Evolutionary conservation across 1,140 invertebrate species (phyloP).

Genomic region (Anastrepha obliqua): DNA sequence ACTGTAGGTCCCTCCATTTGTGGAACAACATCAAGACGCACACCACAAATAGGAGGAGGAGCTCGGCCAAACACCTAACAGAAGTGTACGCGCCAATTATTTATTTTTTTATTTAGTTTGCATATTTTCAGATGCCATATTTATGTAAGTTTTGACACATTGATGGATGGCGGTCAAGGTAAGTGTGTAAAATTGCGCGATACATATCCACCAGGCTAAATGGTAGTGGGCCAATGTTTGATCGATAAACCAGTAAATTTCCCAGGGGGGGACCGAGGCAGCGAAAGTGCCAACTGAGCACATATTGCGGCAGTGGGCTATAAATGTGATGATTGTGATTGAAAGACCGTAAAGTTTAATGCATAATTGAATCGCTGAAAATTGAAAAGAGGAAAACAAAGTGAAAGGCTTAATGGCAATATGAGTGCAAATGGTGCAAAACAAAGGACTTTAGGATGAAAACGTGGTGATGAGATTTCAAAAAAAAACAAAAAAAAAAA

Average conservation of each 20-base stretch:
- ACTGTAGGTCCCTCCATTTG: too few relatives aligned
- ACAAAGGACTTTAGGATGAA: too few relatives aligned
- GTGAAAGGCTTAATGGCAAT: too few relatives aligned
- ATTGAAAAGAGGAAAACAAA: background rate
- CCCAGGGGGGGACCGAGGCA: background rate
- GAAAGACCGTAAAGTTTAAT: background rate
- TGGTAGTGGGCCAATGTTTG: slow-evolving; percentile 23
- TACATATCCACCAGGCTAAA: background rate
- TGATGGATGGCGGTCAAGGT: slow-evolving; percentile 37
- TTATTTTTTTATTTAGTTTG: too few relatives aligned
- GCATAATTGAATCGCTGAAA: background rate
- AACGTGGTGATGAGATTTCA: too few relatives aligned
- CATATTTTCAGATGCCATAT: background rate
- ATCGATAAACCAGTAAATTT: slow-evolving; percentile 38
- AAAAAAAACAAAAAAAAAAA: too few relatives aligned
- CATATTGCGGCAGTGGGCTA: background rate
- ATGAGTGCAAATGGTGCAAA: too few relatives aligned
- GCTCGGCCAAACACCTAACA: too few relatives aligned
- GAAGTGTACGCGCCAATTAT: too few relatives aligned
- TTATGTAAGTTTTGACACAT: slow-evolving; percentile 41
- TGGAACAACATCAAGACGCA: too few relatives aligned
- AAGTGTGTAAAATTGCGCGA: background rate
- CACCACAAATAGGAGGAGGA: too few relatives aligned
- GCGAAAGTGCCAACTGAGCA: background rate
- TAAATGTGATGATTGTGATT: background rate